Base-by-base conservation (phyloP, 2,797 vertebrate species). In the Anomalospiza imberbis region DNA sequence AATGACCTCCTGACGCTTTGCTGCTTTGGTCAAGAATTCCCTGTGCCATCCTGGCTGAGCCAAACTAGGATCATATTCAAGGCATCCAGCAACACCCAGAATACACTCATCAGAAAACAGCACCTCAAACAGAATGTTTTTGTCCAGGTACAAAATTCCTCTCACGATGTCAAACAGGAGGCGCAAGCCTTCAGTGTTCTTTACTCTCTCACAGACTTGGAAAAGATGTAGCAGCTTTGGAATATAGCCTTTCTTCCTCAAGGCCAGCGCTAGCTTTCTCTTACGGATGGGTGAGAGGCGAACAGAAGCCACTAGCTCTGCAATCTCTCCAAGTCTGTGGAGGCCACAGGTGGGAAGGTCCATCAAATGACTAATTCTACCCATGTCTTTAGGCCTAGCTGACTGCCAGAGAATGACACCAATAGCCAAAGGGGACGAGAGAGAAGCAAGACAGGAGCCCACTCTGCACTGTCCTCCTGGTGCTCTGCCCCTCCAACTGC, bases 91-190 rank as follows among this genome's bases (percentile, higher is more conserved):
- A 93, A 99, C 99, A 97, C 98, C 99, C 99, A 99, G 99, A 97
- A 99, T 99, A 97, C 98, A 99, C 97, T 99, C 99, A 31, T 99
- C 99, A 31, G 99, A 99, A 98, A 99, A 99, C 99, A 99, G 99
- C 91, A 99, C 98, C 97, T 99, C 99, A 96, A 99, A 99, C 45
- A 99, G 98, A 88, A 99, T 98, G 36, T 98, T 98, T 97, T 99
- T 99, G 97, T 99, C 99, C 96, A 99, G 99, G 97, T 99, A 99
- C 94, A 99, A 98, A 93, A 99, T 99, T 34, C 99, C 99, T 42
- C 99, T 98, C 94, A 99, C 98, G 88, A 99, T 99, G 97, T 99
- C 98, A 97, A 99, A 99, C 72, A 99, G 98, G 96, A 99, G 99
- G 96, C 99, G 99, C 29, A 99, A 98, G 86, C 98, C 99, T 98